These are phyloP conservation scores for Ariolimax columbianus DNA, from an alignment of 2,888 invertebrate genomes.

Conservation along the genomic window DNA sequence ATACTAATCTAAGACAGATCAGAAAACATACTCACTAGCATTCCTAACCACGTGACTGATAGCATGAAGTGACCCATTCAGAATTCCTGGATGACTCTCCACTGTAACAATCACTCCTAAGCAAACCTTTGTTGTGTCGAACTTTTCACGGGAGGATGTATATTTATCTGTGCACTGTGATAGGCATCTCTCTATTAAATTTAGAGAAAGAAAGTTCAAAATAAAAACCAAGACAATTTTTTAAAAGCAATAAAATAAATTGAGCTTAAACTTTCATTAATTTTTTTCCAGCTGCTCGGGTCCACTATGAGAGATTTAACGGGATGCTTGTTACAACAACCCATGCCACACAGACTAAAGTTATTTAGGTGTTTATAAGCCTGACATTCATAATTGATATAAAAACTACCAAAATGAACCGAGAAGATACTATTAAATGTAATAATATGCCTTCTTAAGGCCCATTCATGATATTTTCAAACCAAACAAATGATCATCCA, in stretches of 20 bases:
- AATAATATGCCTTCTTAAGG: too few species aligned
- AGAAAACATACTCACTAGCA: conserved; percentile 50
- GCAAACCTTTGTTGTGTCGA: conserved; percentile 55
- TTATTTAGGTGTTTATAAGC: too few species aligned
- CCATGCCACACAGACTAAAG: too few species aligned
- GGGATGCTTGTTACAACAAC: too few species aligned
- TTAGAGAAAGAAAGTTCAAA: not conserved
- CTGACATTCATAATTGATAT: too few species aligned
- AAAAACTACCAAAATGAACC: too few species aligned
- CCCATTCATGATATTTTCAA: too few species aligned
- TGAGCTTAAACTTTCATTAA: too few species aligned
- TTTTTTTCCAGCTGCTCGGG: too few species aligned
- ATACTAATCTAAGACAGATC: not conserved
- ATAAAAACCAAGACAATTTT: not conserved
- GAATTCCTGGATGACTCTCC: conserved; percentile 19
- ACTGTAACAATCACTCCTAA: conserved; percentile 53
- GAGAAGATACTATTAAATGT: too few species aligned
- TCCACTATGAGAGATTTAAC: too few species aligned
- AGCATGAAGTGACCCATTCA: conserved; percentile 52
- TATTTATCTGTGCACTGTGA: conserved; percentile 43
- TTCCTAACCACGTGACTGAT: conserved; percentile 54
- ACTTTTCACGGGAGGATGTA: conserved; percentile 41
- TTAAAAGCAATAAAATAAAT: not conserved
- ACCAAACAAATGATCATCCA: too few species aligned
- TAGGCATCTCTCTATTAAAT: conserved; percentile 42